Conservation (phyloP, 1,140 invertebrate species). For the Monochamus saltuarius region DNA sequence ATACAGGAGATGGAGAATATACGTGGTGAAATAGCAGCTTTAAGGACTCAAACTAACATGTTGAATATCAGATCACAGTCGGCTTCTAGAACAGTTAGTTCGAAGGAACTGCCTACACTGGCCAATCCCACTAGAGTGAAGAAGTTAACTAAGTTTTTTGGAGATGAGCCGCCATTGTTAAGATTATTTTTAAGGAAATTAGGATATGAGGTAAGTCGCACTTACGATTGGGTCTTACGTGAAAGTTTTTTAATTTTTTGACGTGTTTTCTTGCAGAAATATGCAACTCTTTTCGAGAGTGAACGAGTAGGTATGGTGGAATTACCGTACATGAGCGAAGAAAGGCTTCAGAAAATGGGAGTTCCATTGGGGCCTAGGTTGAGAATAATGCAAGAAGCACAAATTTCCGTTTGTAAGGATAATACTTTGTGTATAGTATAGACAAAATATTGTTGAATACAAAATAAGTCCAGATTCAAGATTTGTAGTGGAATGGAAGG, state of each 20-base stretch:
- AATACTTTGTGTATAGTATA: conserved; percentile 56
- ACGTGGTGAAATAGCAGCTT: conserved; percentile 76
- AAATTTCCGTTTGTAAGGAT: conserved; percentile 65
- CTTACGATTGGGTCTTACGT: not conserved
- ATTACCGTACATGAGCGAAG: conserved; percentile 87
- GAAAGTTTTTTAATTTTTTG: not conserved
- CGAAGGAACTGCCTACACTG: conserved; percentile 64
- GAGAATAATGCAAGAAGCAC: conserved; percentile 87
- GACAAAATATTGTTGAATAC: conserved; percentile 3
- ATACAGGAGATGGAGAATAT: conserved; percentile 89
- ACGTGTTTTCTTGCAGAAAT: conserved; percentile 75
- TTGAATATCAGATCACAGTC: conserved; percentile 60
- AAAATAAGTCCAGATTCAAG: too few relatives aligned
- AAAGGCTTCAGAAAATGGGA: conserved; percentile 83
- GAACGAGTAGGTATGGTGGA: conserved; percentile 91
- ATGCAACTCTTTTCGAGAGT: conserved; percentile 79
- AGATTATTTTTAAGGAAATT: conserved; percentile 88
- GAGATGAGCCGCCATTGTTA: conserved; percentile 87
- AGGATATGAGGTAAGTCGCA: conserved; percentile 79
- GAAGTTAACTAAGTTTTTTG: conserved; percentile 88
- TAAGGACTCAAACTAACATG: conserved; percentile 69
- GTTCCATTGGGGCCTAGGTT: conserved; percentile 86
- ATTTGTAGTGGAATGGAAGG: too few relatives aligned
- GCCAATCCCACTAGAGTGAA: conserved; percentile 83
- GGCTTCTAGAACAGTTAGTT: conserved; percentile 44